Evolutionary conservation across 1,140 invertebrate genomes (phyloP).

Genomic region (Ceratina australensis): DNA sequence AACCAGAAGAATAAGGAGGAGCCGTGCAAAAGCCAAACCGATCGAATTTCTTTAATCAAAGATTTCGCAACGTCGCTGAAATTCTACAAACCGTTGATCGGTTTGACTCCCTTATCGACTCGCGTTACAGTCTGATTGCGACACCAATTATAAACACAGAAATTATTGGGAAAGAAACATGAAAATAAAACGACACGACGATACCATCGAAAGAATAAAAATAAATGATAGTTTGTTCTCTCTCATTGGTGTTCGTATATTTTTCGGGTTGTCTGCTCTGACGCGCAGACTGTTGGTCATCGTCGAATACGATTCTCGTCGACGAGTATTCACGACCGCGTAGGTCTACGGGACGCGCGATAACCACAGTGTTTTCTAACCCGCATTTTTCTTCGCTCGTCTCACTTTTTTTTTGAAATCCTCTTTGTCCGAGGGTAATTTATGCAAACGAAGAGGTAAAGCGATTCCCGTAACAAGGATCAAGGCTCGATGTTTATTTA

Average conservation of each 20-base stretch:
- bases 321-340: not conserved
- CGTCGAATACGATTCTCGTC: slow-evolving; percentile 35
- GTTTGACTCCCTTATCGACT: no score
- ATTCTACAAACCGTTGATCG: no score
- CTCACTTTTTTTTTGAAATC: not conserved
- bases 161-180: not conserved
- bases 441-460: no score
- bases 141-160: not conserved
- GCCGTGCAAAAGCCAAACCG: not conserved
- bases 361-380: not conserved
- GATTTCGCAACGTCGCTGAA: no score
- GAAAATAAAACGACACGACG: not conserved
- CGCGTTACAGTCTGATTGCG: no score
- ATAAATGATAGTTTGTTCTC: not conserved
- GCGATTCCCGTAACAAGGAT: not conserved
- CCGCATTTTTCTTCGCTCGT: no score
- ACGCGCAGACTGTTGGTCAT: not conserved
- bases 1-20: not conserved
- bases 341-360: not conserved
- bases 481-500: slow-evolving; percentile 6
- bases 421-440: not conserved
- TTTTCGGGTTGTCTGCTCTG: not conserved
- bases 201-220: not conserved
- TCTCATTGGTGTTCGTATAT: not conserved
- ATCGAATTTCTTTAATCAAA: no score